Evolutionary conservation across 2,888 invertebrate genomes (phyloP).

Genomic region (Gnatocerus cornutus): DNA sequence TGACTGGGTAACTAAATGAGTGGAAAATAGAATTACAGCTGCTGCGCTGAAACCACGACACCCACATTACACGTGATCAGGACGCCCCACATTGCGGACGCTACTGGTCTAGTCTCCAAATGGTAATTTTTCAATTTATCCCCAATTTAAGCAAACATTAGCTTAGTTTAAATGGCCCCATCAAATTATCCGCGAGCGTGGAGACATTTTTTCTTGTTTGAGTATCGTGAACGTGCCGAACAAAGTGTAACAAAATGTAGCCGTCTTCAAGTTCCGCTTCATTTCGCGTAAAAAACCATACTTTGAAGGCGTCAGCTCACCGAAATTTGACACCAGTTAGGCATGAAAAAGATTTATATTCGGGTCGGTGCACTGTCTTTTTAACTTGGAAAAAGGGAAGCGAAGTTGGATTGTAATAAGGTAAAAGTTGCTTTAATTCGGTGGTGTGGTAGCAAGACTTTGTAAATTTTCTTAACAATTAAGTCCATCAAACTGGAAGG

Average conservation of each 20-base stretch:
- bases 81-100: conserved; percentile 16
- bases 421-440: conserved; percentile 14
- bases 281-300: conserved; percentile 26
- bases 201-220: conserved; percentile 21
- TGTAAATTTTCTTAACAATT: conserved; percentile 33
- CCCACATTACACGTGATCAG: conserved; percentile 39
- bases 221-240: conserved; percentile 11
- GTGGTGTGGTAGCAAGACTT: conserved; percentile 17
- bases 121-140: conserved; percentile 32
- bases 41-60: conserved; percentile 48
- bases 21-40: conserved; percentile 57
- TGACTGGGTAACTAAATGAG: conserved; percentile 55
- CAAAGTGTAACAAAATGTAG: conserved; percentile 21
- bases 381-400: conserved; percentile 10
- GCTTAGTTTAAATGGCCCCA: conserved; percentile 1
- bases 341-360: conserved; percentile 35
- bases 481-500: conserved; percentile 28
- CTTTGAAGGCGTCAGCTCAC: conserved; percentile 28
- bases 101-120: conserved; percentile 26
- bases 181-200: background rate
- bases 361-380: conserved; percentile 33
- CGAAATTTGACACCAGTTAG: conserved; percentile 31
- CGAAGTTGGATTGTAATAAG: conserved; percentile 19
- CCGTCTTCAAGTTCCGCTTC: conserved; percentile 26
- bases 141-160: conserved; percentile 29